phyloP scores from a whole-genome alignment of 2,113 vertebrate species.

The Petroica traversi region DNA sequence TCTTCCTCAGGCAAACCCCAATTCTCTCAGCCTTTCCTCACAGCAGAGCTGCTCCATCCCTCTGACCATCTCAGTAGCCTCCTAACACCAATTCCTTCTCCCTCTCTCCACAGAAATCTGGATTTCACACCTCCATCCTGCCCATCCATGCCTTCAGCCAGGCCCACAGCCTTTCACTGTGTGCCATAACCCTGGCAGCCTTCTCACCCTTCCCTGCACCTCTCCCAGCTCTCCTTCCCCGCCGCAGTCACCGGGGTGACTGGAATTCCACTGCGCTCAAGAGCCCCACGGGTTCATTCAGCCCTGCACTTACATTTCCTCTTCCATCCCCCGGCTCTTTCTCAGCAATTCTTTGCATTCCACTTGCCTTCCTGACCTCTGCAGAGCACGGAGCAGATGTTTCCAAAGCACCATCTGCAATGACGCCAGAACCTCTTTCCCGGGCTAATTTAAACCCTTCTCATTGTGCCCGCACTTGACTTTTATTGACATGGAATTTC shows the following conservation, averaged over 20 bases:
- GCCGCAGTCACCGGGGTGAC: not conserved
- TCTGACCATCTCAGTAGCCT: not conserved
- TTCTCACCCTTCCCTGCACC: not conserved
- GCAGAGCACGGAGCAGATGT: slow-evolving; percentile 12
- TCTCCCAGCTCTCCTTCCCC: not conserved
- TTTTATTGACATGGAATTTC: slow-evolving; percentile 11
- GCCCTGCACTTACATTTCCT: not conserved
- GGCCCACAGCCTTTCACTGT: not conserved
- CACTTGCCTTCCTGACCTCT: slow-evolving; percentile 56
- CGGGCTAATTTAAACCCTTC: slow-evolving; percentile 38
- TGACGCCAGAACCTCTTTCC: slow-evolving; percentile 29
- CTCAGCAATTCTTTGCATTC: slow-evolving; percentile 39
- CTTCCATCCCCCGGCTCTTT: not conserved
- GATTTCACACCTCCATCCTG: not conserved
- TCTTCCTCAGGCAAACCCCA: not conserved
- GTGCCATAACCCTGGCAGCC: not conserved
- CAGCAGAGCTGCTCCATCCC: not conserved
- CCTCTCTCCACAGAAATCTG: not conserved
- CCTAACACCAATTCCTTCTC: not conserved
- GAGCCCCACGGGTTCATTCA: not conserved
- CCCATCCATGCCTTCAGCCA: not conserved
- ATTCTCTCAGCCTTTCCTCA: not conserved
- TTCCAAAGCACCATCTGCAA: slow-evolving; percentile 52
- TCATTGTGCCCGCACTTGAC: slow-evolving; percentile 45
- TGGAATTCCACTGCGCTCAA: not conserved